phyloP scores from a whole-genome alignment of 2,797 vertebrate genomes.

The Pseudopleuronectes americanus region DNA sequence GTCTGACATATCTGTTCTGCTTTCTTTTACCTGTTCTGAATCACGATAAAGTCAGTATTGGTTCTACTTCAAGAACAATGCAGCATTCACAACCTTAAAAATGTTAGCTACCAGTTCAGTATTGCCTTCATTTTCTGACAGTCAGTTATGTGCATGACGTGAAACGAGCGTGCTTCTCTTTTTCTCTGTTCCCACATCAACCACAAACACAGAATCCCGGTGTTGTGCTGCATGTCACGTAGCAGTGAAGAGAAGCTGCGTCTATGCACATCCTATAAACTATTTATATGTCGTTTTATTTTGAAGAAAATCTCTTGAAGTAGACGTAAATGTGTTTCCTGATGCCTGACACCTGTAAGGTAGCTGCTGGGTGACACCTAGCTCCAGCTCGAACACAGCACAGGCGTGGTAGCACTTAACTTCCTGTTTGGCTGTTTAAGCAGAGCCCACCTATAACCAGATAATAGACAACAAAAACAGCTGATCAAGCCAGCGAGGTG shows the following conservation, averaged over 20 bases:
- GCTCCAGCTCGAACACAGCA: slow-evolving; percentile 50
- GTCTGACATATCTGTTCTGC: slow-evolving; percentile 6
- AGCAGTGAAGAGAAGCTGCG: slow-evolving; percentile 32
- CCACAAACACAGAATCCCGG: slow-evolving; percentile 13
- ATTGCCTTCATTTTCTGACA: slow-evolving; percentile 56
- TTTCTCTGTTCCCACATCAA: slow-evolving; percentile 27
- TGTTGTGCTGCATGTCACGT: slow-evolving; percentile 32
- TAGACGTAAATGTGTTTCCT: slow-evolving; percentile 38
- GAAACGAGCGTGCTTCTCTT: slow-evolving; percentile 31
- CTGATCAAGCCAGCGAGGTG: slow-evolving; percentile 47
- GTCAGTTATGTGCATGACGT: slow-evolving; percentile 27
- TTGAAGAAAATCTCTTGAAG: slow-evolving; percentile 5
- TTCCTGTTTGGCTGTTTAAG: slow-evolving; percentile 64
- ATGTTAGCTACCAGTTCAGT: slow-evolving; percentile 55
- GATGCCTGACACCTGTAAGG: slow-evolving; percentile 40
- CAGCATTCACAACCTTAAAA: slow-evolving; percentile 25
- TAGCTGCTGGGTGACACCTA: slow-evolving; percentile 51
- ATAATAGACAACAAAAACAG: slow-evolving; percentile 32
- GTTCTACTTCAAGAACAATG: slow-evolving; percentile 18
- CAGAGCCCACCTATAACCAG: slow-evolving; percentile 35
- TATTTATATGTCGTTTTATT: slow-evolving; percentile 26
- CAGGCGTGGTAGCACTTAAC: slow-evolving; percentile 73
- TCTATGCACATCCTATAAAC: slow-evolving; percentile 14
- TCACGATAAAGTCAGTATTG: slow-evolving; percentile 35
- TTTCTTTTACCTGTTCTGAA: slow-evolving; percentile 16